phyloP scores from a whole-genome alignment of 2,113 vertebrate genomes.

The Australoheros scitulus region DNA sequence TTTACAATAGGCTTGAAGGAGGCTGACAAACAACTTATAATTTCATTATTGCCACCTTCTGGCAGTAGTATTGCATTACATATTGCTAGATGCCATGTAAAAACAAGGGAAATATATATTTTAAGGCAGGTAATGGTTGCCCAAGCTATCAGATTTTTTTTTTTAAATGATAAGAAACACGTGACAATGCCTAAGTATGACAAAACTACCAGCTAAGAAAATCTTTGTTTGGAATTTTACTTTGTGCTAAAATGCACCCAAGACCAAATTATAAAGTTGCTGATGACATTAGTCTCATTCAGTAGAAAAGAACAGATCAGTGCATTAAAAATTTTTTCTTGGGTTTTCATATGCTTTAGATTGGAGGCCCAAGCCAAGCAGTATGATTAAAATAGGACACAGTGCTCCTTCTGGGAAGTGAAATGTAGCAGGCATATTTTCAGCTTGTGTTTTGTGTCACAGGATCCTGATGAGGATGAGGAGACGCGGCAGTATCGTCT shows the following conservation, averaged over 20 bases:
- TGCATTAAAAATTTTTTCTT: conserved; percentile 40
- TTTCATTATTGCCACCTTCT: conserved; percentile 9
- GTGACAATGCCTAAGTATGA: not conserved
- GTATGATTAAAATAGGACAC: conserved; percentile 9
- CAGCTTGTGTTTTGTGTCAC: conserved; percentile 31
- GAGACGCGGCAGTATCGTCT: conserved; percentile 92
- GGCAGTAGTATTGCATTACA: not conserved
- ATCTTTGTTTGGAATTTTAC: not conserved
- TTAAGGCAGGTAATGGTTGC: not conserved
- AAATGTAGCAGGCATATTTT: not conserved
- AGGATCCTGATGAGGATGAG: conserved; percentile 93
- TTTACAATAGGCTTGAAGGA: not conserved
- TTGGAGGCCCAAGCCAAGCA: not conserved
- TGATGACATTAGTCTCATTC: conserved; percentile 60
- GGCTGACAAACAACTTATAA: not conserved
- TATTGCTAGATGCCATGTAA: not conserved
- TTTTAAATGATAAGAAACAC: not conserved
- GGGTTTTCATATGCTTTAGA: conserved; percentile 46
- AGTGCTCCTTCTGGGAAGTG: not conserved
- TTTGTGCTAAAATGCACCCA: conserved; percentile 21
- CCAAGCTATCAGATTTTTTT: too few relatives aligned
- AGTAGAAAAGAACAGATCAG: too few relatives aligned
- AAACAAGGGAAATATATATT: not conserved
- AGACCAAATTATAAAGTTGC: conserved; percentile 86
- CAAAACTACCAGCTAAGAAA: not conserved